Percentiles rank a stretch among this genome's conserved stretches.
These are phyloP conservation scores for Halyomorpha halys DNA, from an alignment of 1,140 invertebrate genomes.

Conservation along the genomic window DNA sequence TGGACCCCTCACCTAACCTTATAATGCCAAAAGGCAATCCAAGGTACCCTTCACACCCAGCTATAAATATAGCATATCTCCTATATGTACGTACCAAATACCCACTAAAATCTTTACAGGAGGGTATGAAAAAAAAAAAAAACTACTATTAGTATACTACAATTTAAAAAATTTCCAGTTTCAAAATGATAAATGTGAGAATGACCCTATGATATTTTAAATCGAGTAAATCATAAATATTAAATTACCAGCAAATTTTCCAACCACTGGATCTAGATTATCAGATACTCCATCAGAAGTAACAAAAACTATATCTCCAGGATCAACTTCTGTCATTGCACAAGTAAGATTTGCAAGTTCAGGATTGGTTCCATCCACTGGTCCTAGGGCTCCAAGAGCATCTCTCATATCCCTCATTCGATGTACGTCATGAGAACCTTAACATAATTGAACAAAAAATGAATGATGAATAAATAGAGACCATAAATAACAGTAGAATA, in stretches of 20 bases:
- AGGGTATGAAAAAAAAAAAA: too few relatives aligned
- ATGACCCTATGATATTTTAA: too few relatives aligned
- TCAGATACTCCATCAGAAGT: conserved; percentile 88
- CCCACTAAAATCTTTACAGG: too few relatives aligned
- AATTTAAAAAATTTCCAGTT: too few relatives aligned
- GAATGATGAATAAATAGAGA: not conserved
- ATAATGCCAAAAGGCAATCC: too few relatives aligned
- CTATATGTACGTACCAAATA: too few relatives aligned
- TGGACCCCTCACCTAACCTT: too few relatives aligned
- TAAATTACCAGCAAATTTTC: conserved; percentile 61
- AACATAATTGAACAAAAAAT: conserved; percentile 21
- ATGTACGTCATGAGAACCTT: conserved; percentile 79
- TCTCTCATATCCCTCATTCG: conserved; percentile 85
- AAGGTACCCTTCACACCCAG: too few relatives aligned
- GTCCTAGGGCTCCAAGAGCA: conserved; percentile 78
- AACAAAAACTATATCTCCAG: conserved; percentile 78
- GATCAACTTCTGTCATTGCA: conserved; percentile 72
- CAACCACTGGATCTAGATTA: conserved; percentile 90
- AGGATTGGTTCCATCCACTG: conserved; percentile 77
- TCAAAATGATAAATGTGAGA: too few relatives aligned
- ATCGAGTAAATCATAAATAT: not conserved
- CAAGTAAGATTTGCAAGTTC: conserved; percentile 85
- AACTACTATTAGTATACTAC: too few relatives aligned
- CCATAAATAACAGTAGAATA: too few relatives aligned
- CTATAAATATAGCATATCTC: too few relatives aligned